Conservation (phyloP, 2,888 invertebrate species). For the Eupithecia insigniata region DNA sequence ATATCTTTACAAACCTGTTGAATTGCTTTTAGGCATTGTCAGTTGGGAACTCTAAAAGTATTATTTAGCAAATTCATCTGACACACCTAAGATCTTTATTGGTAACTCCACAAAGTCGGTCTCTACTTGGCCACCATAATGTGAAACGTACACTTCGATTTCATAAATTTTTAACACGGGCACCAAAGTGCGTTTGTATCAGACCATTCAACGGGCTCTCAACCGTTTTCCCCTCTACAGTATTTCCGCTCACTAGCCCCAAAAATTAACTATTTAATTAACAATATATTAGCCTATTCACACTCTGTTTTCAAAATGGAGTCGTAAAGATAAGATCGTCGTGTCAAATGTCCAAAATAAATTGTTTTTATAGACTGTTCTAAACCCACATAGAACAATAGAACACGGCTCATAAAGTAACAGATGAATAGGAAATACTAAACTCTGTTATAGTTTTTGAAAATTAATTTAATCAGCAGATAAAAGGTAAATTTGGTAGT, state of each 20-base stretch:
- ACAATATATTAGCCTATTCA: constrained; percentile 31
- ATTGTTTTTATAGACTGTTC: constrained; percentile 7
- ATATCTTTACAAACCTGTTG: too few species aligned
- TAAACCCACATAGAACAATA: neutral
- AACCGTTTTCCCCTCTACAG: neutral
- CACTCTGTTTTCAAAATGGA: constrained; percentile 31
- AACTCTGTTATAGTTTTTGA: neutral
- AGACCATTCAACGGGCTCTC: neutral
- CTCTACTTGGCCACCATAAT: neutral
- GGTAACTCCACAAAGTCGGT: neutral
- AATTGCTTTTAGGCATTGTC: neutral
- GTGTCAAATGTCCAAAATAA: constrained; percentile 26
- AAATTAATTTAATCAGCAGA: constrained; percentile 1
- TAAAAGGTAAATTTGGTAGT: neutral
- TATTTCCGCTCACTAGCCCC: constrained; percentile 26
- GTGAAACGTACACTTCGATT: neutral
- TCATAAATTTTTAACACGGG: neutral
- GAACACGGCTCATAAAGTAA: neutral
- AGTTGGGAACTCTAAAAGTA: neutral
- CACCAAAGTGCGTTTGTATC: neutral
- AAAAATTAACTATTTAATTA: constrained; percentile 42
- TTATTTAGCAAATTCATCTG: neutral
- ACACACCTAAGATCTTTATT: neutral
- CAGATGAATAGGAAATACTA: neutral
- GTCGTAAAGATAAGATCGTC: constrained; percentile 34